Evolutionary conservation across 30 jellyfish, hydroid and myxozoan genomes (phyloP).

Genomic region (Aurelia aurita): DNA sequence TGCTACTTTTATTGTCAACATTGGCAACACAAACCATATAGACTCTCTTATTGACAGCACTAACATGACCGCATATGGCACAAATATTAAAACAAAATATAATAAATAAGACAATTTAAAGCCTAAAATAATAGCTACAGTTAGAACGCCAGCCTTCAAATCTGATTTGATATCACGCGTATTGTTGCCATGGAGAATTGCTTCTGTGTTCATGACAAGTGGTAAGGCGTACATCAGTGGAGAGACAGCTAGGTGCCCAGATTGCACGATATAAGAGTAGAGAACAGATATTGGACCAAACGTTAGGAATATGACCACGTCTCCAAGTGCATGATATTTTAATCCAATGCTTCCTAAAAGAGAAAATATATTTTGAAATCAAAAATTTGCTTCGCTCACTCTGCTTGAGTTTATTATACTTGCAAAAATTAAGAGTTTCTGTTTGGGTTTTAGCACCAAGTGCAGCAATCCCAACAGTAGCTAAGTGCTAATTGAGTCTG

Average conservation of each 20-base stretch:
- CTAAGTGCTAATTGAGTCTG: too few relatives aligned
- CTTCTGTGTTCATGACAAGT: conserved; percentile 90
- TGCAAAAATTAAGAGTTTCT: too few relatives aligned
- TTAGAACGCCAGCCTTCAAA: conserved; percentile 60
- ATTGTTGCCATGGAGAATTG: conserved; percentile 91
- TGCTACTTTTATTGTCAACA: conserved; percentile 62
- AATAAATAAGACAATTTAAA: conserved; percentile 55
- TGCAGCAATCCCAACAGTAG: too few relatives aligned
- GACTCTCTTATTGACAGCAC: conserved; percentile 45
- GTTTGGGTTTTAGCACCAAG: too few relatives aligned
- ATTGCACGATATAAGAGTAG: conserved; percentile 78
- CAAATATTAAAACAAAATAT: conserved; percentile 56
- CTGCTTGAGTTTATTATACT: too few relatives aligned
- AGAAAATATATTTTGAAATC: not conserved
- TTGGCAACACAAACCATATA: conserved; percentile 62
- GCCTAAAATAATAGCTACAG: conserved; percentile 87
- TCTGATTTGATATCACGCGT: conserved; percentile 85
- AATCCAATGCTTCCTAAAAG: conserved; percentile 82
- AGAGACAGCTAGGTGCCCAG: conserved; percentile 35
- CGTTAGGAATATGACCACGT: conserved; percentile 74
- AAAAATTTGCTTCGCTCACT: too few relatives aligned
- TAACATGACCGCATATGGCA: conserved; percentile 73
- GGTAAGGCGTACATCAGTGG: conserved; percentile 86
- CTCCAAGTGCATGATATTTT: conserved; percentile 94
- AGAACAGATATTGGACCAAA: conserved; percentile 92